A percentile compares a stretch with the other conserved stretches of the same genome.
phyloP scores from a whole-genome alignment of 2,888 invertebrate genomes.

The Thumatha senex region DNA sequence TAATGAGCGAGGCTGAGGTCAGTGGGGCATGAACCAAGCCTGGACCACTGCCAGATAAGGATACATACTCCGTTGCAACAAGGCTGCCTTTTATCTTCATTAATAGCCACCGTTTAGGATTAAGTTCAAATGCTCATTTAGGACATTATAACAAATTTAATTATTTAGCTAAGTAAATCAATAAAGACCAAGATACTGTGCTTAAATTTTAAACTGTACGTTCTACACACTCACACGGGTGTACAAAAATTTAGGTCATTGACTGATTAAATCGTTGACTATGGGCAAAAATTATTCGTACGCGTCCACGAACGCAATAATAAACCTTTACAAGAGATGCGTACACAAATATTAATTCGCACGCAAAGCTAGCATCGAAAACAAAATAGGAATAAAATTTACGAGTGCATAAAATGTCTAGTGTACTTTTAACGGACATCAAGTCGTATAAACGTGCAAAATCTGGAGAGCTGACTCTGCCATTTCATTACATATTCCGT shows the following conservation, averaged over 20 bases:
- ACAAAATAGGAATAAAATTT: conserved; percentile 62
- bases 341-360: conserved; percentile 32
- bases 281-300: conserved; percentile 28
- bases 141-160: conserved; percentile 7
- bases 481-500: conserved; percentile 74
- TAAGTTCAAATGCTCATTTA: conserved; percentile 30
- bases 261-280: too few relatives aligned
- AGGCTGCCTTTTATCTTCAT: conserved; percentile 58
- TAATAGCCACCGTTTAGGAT: conserved; percentile 38
- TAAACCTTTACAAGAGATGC: conserved; percentile 32
- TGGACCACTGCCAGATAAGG: conserved; percentile 49
- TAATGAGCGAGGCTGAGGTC: conserved; percentile 36
- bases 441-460: conserved; percentile 62
- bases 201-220: too few relatives aligned
- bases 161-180: background rate
- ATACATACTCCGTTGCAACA: conserved; percentile 44
- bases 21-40: conserved; percentile 34
- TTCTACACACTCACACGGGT: background rate
- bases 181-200: too few relatives aligned
- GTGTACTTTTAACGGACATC: conserved; percentile 63
- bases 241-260: conserved; percentile 18
- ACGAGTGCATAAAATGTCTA: conserved; percentile 64
- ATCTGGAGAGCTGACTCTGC: conserved; percentile 62
- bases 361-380: conserved; percentile 43
- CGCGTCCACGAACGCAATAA: conserved; percentile 18